Percentiles rank a stretch among this genome's conserved stretches.
Evolutionary conservation across 1,140 invertebrate genomes (phyloP).

Genomic region (fruit fly (Drosophila melanogaster)): DNA sequence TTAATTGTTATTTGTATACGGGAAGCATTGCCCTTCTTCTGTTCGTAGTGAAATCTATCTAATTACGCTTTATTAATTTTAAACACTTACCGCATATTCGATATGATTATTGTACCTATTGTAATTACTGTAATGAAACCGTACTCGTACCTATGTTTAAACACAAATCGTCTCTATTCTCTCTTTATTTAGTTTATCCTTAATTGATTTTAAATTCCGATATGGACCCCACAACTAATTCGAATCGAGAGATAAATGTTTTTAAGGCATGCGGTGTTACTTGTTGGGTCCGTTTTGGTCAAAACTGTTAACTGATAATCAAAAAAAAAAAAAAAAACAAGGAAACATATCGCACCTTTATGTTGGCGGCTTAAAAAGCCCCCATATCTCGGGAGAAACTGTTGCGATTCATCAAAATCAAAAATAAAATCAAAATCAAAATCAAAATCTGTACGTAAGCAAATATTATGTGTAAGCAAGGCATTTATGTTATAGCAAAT

Average conservation of each 20-base stretch:
- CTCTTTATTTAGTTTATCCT: constrained; percentile 48
- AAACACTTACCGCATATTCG: constrained; percentile 54
- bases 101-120: constrained; percentile 47
- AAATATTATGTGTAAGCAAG: constrained; percentile 68
- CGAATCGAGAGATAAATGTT: not conserved
- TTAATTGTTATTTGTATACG: constrained; percentile 71
- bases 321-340: constrained; percentile 48
- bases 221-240: constrained; percentile 34
- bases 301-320: constrained; percentile 56
- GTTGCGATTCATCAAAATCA: constrained; percentile 55
- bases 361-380: constrained; percentile 52
- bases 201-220: constrained; percentile 26
- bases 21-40: constrained; percentile 55
- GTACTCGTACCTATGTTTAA: constrained; percentile 71
- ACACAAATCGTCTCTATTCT: constrained; percentile 42
- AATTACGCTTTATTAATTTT: constrained; percentile 83
- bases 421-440: constrained; percentile 48
- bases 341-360: constrained; percentile 69
- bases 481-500: constrained; percentile 73
- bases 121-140: constrained; percentile 67
- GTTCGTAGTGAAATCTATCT: constrained; percentile 77
- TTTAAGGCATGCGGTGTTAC: not conserved
- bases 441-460: constrained; percentile 61
- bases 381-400: constrained; percentile 24
- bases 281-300: constrained; percentile 29